A percentile compares a stretch with the other conserved stretches of the same genome.
phyloP scores from a whole-genome alignment of 2,888 invertebrate species.

The Pachydiplax longipennis region DNA sequence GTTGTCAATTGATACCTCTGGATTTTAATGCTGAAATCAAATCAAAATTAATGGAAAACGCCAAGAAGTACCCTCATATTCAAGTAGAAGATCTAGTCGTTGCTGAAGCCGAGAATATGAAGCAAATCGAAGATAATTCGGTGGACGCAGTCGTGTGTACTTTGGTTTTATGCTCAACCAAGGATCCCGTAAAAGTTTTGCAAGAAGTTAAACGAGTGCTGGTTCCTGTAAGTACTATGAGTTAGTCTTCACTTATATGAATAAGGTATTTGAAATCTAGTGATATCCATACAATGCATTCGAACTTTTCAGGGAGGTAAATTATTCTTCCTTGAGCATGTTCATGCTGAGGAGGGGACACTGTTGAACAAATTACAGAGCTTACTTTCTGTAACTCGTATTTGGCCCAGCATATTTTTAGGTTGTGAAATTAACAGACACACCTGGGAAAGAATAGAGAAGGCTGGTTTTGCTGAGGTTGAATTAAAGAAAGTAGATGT shows the following conservation, averaged over 20 bases:
- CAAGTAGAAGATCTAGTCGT: conserved; percentile 1
- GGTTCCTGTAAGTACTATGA: background rate
- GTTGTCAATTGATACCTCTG: background rate
- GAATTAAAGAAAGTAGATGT: background rate
- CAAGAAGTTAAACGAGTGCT: conserved; percentile 29
- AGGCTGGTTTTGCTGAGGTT: conserved; percentile 18
- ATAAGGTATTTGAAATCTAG: background rate
- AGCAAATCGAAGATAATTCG: background rate
- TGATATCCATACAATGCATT: background rate
- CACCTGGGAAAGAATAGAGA: background rate
- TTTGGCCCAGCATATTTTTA: conserved; percentile 20
- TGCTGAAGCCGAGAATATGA: conserved; percentile 6
- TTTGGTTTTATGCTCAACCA: background rate
- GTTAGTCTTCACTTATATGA: background rate
- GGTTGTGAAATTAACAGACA: conserved; percentile 25
- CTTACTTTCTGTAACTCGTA: background rate
- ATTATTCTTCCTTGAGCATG: conserved; percentile 43
- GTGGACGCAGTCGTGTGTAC: conserved; percentile 36
- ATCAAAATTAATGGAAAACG: conserved; percentile 12
- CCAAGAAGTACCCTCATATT: background rate
- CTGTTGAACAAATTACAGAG: background rate
- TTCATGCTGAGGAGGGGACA: background rate
- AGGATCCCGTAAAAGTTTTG: background rate
- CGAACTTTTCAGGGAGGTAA: conserved; percentile 38
- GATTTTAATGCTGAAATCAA: conserved; percentile 23